Percentiles rank a stretch among this genome's conserved stretches.
Conservation (phyloP, 2,888 invertebrate genomes). For the Sepioteuthis lessoniana region DNA sequence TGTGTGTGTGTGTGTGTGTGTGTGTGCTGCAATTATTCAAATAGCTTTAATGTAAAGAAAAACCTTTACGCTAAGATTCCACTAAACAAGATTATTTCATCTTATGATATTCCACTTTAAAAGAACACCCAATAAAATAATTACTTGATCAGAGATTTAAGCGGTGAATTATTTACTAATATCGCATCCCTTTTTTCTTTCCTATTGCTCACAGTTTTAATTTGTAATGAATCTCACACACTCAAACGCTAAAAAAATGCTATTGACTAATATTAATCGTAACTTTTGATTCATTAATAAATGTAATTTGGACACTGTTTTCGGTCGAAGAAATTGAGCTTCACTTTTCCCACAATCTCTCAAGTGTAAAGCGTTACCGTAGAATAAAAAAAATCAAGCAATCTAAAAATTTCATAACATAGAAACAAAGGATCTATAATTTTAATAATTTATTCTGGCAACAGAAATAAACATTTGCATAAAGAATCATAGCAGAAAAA, state of each 20-base stretch:
- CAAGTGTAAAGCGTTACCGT: not conserved
- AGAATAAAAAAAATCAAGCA: not conserved
- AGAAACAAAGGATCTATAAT: not conserved
- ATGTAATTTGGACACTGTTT: constrained; percentile 33
- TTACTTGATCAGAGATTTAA: not conserved
- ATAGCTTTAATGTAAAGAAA: not conserved
- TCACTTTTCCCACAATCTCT: not conserved
- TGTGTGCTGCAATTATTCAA: not conserved
- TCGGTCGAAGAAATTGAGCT: not conserved
- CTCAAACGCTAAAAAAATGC: not conserved
- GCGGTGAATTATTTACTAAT: not conserved
- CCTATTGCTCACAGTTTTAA: not conserved
- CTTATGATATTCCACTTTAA: not conserved
- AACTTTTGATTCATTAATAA: not conserved
- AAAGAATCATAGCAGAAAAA: no score
- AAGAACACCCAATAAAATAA: no score
- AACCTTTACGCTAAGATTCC: not conserved
- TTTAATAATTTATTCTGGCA: no score
- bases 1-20: not conserved
- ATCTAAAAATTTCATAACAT: not conserved
- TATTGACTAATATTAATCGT: not conserved
- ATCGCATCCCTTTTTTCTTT: not conserved
- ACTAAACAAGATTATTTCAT: not conserved
- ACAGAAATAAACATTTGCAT: no score
- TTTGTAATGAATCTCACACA: not conserved